A percentile compares a stretch with the other conserved stretches of the same genome.
Evolutionary conservation across 2,797 vertebrate species (phyloP).

Genomic region (Bradypodion pumilum): DNA sequence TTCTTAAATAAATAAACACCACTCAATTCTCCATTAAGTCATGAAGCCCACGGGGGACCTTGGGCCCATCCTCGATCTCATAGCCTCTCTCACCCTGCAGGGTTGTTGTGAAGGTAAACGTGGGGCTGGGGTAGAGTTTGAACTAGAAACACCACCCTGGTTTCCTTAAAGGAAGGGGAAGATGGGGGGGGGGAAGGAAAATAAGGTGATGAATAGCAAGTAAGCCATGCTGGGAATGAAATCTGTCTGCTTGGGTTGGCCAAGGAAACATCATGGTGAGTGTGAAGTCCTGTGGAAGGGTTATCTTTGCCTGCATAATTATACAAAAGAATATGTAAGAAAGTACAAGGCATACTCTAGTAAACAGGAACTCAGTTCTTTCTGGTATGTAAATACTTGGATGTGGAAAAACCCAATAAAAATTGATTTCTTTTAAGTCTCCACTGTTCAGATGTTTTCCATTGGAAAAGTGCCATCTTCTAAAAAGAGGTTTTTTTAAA

Average conservation of each 20-base stretch:
- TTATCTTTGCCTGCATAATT: conserved; percentile 40
- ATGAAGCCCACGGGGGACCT: background rate
- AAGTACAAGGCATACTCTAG: conserved; percentile 17
- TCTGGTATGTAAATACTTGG: conserved; percentile 71
- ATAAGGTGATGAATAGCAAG: background rate
- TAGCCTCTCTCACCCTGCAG: background rate
- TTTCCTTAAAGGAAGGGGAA: background rate
- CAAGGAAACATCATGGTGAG: background rate
- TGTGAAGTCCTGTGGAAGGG: conserved; percentile 46
- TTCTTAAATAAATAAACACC: background rate
- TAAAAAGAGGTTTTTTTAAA: conserved; percentile 15
- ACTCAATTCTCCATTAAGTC: too few species aligned
- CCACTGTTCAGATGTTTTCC: conserved; percentile 44
- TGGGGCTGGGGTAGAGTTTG: background rate
- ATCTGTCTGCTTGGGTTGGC: background rate
- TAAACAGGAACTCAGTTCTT: conserved; percentile 51
- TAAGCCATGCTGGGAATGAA: background rate
- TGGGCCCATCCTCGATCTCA: background rate
- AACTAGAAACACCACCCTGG: background rate
- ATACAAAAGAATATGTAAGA: conserved; percentile 49
- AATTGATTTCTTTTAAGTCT: conserved; percentile 66
- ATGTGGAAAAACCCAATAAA: conserved; percentile 72
- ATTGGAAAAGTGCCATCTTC: background rate
- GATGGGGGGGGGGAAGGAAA: background rate
- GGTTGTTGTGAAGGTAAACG: background rate